phyloP scores from a whole-genome alignment of 2,888 invertebrate species.

The Yponomeuta evonymella region DNA sequence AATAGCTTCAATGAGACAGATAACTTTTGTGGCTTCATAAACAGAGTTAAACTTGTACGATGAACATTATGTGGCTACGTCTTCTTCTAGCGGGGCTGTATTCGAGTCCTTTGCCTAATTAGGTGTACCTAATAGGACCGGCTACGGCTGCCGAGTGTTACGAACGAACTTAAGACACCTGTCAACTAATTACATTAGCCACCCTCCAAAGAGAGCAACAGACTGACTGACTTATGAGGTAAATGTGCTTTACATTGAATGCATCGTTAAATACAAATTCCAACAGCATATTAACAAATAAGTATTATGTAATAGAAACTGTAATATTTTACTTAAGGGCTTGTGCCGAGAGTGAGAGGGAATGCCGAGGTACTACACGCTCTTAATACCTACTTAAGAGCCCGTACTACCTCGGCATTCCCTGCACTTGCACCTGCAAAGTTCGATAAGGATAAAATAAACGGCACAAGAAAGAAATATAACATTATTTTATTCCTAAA shows the following conservation, averaged over 20 bases:
- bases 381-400: too few species aligned
- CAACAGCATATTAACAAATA: too few species aligned
- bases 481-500: neutral
- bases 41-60: conserved; percentile 3
- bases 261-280: too few species aligned
- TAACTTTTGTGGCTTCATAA: too few species aligned
- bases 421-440: neutral
- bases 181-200: conserved; percentile 34
- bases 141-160: conserved; percentile 24
- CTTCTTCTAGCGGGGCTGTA: conserved; percentile 7
- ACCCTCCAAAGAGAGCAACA: conserved; percentile 15
- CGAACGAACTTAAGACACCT: conserved; percentile 54
- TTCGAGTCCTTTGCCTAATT: conserved; percentile 45
- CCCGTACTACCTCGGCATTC: too few species aligned
- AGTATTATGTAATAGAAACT: too few species aligned
- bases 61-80: conserved; percentile 19
- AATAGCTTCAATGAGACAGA: too few species aligned
- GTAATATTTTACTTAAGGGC: too few species aligned
- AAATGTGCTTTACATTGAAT: neutral
- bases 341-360: too few species aligned
- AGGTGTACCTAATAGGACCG: conserved; percentile 38
- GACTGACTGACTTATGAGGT: neutral
- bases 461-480: neutral
- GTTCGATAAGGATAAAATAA: neutral
- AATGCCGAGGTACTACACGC: neutral